A percentile compares a stretch with the other conserved stretches of the same genome.
Conservation (phyloP, 92 coral and sea anemone species). For the Bergia puertoricense region DNA sequence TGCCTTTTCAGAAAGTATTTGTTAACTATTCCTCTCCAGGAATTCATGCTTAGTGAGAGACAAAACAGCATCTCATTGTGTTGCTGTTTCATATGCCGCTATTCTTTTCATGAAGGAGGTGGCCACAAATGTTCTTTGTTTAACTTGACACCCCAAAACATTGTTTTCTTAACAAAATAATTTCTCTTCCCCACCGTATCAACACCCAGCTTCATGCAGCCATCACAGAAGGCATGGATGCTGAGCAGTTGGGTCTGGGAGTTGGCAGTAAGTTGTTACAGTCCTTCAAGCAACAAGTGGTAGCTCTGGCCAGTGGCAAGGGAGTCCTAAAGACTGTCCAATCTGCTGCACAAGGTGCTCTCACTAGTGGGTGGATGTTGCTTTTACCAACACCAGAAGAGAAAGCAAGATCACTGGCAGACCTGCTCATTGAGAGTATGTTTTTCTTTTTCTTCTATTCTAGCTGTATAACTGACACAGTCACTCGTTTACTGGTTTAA, state of each 20-base stretch:
- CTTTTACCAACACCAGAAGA: slow-evolving; percentile 98
- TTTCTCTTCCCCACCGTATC: not conserved
- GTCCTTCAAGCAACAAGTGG: slow-evolving; percentile 96
- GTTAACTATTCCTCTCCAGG: too few relatives aligned
- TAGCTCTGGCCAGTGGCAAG: slow-evolving; percentile 90
- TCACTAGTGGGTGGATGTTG: slow-evolving; percentile 93
- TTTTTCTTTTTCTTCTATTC: not conserved
- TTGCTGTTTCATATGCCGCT: too few relatives aligned
- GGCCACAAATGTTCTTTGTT: too few relatives aligned
- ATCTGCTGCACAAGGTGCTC: slow-evolving; percentile 93
- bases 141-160: not conserved
- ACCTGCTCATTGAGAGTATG: slow-evolving; percentile 87
- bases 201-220: slow-evolving; percentile 90
- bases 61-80: too few relatives aligned
- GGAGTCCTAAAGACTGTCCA: slow-evolving; percentile 97
- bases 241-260: slow-evolving; percentile 89
- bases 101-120: too few relatives aligned
- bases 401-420: slow-evolving; percentile 90
- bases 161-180: not conserved
- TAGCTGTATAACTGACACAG: not conserved
- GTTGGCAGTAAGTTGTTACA: slow-evolving; percentile 96
- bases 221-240: slow-evolving; percentile 83
- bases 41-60: too few relatives aligned
- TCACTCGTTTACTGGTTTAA: not conserved
- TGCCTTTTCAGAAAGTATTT: too few relatives aligned